Base-by-base conservation (phyloP, 2,797 vertebrate species). In the Staurois parvus region DNA sequence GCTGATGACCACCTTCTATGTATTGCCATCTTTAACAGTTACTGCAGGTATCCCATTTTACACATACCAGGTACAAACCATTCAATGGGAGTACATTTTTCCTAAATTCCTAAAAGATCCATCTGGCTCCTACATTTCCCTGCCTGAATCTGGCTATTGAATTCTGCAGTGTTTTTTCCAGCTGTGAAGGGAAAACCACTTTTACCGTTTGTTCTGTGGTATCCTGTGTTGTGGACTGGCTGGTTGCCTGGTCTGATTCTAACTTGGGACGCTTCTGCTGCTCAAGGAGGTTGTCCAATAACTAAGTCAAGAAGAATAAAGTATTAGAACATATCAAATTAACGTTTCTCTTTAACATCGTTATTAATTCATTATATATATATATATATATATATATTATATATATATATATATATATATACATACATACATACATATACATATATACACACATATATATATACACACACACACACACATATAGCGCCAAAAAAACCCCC, bases 201-300 rank as follows among this genome's bases (percentile, higher is more conserved):
- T 12, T 21, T 81, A 81, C 79, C 79, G 11, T 62, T 10, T 62
- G 32, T 3, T 42, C 37, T 69, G 42, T 69, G 37, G 70, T 59
- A 15, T 79, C 81, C 74, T 75, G 69, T 26, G 85, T 75, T 9
- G 59, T 69, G 26, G 81, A 84, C 19, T 70, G 81, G 72, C 64
- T 62, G 62, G 17, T 83, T 2, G 30, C 59, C 59, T 83, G 30
- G 2, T 83, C 85, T 12, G 28, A 62, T 32, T 87, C 81, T 40
- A 74, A 45, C 21, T 78, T 72, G 1, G 85, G 81, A 2, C 81
- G 82, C 17, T 83, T 87, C 62, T 87, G 85, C 30, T 87, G 85
- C 62, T 87, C 75, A 34, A 87, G 81, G 17, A 87, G 85, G 68
- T 87, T 87, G 48, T 87, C 85, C 29, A 87, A 19, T 10, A 87